Evolutionary conservation across 2,797 vertebrate genomes (phyloP).

Genomic region (Brotogeris chrysoptera): DNA sequence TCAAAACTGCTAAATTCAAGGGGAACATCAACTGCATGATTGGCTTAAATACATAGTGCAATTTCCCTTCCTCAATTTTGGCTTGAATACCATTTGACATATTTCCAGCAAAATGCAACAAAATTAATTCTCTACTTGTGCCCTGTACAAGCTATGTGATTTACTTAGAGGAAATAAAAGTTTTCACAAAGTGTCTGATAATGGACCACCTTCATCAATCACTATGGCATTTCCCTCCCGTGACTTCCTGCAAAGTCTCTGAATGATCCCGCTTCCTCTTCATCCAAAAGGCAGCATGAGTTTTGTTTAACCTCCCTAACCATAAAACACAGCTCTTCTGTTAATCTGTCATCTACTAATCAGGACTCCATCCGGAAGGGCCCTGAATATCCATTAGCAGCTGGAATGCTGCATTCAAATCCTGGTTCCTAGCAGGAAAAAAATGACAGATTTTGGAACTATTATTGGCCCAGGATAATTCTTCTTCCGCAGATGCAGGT

Average conservation of each 20-base stretch:
- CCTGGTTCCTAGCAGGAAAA: neutral
- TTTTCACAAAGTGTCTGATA: constrained; percentile 67
- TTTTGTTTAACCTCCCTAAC: constrained; percentile 71
- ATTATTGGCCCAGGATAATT: neutral
- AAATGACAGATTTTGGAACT: constrained; percentile 20
- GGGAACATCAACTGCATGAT: neutral
- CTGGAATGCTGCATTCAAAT: constrained; percentile 46
- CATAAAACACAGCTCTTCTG: constrained; percentile 71
- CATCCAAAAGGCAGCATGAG: constrained; percentile 50
- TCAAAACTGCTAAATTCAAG: constrained; percentile 14
- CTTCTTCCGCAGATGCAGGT: constrained; percentile 5
- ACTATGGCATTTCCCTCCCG: constrained; percentile 58
- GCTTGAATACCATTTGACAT: constrained; percentile 32
- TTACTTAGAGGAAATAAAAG: constrained; percentile 72
- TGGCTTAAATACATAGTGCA: neutral
- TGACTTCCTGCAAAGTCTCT: constrained; percentile 71
- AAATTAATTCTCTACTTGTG: constrained; percentile 65
- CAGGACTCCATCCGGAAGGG: constrained; percentile 55
- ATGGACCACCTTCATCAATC: constrained; percentile 69
- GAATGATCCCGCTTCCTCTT: constrained; percentile 51
- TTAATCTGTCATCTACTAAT: constrained; percentile 65
- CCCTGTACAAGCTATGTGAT: constrained; percentile 31
- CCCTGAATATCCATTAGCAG: constrained; percentile 52
- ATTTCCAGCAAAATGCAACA: constrained; percentile 64
- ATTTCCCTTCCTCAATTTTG: constrained; percentile 44